Evolutionary conservation across 2,888 invertebrate species (phyloP), one percentile per base, ranked within the genome.

Genomic region (Ochlodes sylvanus): DNA sequence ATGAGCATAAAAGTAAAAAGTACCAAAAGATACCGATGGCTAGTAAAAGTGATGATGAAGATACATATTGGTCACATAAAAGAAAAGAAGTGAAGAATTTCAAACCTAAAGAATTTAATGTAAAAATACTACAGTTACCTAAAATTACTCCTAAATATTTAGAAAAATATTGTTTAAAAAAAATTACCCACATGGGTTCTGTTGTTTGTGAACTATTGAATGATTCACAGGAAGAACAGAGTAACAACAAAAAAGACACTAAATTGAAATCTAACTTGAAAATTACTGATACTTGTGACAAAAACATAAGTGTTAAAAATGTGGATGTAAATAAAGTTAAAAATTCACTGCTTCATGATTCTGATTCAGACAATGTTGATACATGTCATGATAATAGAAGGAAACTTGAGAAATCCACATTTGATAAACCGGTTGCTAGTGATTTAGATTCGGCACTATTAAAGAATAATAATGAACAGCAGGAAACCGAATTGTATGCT

Each of bases 1-100:
- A 68, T n/a, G 69, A 67, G 21, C 44, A n/a, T 41, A 60, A 55
- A 68, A 52, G 10, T 64, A 72, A 61, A 62, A 66, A 70, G 47
- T 0, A 15, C 4, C 63, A 34, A 63, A 67, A 56, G 21, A 19
- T 34, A 55, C 66, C 14, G 71, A 80, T 60, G 74, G 54, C 54
- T 19, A 50, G 79, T 63, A 80, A 79, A 73, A 50, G 19, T 19
- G 80, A 79, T 79, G 63, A 56, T 57, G 72, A 69, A 57, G 68
- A 71, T 81, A 83, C 79, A 66, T 76, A 70, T 68, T 72, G 71
- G 73, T 60, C 69, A 62, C 38, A 65, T 56, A 80, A 75, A 68
- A 78, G 81, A 70, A 81, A 83, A 69, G 88, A 89, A 79, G 82
- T 87, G 9, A 73, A 74, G 57, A 72, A 73, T 15, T 92, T 93